phyloP scores from a whole-genome alignment of 1,140 invertebrate genomes.

The Drosophila lacteicornis region DNA sequence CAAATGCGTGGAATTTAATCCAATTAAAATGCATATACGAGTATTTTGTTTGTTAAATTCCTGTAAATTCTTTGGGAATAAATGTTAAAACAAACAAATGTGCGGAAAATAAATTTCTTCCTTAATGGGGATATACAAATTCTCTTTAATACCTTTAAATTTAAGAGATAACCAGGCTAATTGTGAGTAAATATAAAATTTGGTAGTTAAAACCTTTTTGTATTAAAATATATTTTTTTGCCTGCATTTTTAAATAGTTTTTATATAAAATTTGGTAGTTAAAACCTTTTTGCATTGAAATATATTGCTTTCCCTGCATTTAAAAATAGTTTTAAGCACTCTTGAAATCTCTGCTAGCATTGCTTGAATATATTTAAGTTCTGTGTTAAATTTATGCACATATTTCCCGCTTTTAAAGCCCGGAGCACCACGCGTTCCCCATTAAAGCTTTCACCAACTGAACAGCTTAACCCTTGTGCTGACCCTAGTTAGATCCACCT shows the following conservation, averaged over 20 bases:
- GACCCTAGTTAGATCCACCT: neutral
- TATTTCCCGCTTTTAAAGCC: neutral
- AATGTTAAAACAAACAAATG: neutral
- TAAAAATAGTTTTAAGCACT: neutral
- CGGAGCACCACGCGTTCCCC: neutral
- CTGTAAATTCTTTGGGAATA: neutral
- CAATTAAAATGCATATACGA: neutral
- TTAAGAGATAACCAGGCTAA: neutral
- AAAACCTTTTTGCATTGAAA: neutral
- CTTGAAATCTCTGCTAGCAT: neutral
- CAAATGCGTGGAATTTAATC: neutral
- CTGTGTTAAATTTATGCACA: conserved; percentile 14
- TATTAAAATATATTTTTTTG: neutral
- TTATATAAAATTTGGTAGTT: neutral
- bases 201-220: neutral
- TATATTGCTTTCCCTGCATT: neutral
- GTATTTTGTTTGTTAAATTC: too few relatives aligned
- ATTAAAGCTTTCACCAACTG: conserved; percentile 20
- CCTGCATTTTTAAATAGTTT: neutral
- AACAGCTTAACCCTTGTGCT: neutral
- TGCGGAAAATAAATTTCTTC: too few relatives aligned
- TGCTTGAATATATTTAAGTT: neutral
- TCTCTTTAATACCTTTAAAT: neutral
- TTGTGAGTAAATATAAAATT: neutral
- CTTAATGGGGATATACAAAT: neutral